Conservation (phyloP, 2,888 invertebrate species). For the Drymonia ruficornis region DNA sequence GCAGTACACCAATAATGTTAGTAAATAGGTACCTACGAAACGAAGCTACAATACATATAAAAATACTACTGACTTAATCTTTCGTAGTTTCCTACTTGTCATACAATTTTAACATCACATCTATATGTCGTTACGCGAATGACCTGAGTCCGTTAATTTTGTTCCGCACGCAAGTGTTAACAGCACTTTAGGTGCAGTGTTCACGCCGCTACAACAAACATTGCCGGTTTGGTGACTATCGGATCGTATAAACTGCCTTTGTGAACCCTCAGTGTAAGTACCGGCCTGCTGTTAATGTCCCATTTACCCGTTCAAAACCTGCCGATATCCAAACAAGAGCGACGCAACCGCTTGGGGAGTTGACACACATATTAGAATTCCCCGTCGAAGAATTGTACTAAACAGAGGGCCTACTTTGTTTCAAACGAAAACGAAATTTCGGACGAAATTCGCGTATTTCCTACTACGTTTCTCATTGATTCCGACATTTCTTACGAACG, state of each 20-base stretch:
- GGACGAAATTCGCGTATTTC: too few relatives aligned
- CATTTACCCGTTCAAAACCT: neutral
- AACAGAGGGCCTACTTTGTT: too few relatives aligned
- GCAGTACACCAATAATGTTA: too few relatives aligned
- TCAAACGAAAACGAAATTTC: too few relatives aligned
- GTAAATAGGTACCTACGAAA: too few relatives aligned
- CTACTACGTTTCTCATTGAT: too few relatives aligned
- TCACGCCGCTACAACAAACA: neutral
- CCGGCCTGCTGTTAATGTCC: conserved; percentile 1
- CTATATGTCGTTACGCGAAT: neutral
- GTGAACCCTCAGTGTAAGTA: neutral
- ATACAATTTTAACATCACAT: too few relatives aligned
- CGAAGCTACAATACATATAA: too few relatives aligned
- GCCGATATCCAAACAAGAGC: conserved; percentile 1
- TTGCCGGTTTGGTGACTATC: neutral
- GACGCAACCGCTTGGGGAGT: neutral
- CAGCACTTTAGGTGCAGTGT: neutral
- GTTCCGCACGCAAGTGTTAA: neutral
- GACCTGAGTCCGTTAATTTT: neutral
- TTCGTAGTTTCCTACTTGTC: too few relatives aligned
- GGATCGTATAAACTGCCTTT: conserved; percentile 2
- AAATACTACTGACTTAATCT: too few relatives aligned
- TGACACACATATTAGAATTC: neutral
- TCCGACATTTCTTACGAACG: too few relatives aligned
- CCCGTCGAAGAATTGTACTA: neutral